Percentiles rank a stretch among this genome's conserved stretches.
Evolutionary conservation across 2,888 invertebrate species (phyloP).

Genomic region (Tuta absoluta): DNA sequence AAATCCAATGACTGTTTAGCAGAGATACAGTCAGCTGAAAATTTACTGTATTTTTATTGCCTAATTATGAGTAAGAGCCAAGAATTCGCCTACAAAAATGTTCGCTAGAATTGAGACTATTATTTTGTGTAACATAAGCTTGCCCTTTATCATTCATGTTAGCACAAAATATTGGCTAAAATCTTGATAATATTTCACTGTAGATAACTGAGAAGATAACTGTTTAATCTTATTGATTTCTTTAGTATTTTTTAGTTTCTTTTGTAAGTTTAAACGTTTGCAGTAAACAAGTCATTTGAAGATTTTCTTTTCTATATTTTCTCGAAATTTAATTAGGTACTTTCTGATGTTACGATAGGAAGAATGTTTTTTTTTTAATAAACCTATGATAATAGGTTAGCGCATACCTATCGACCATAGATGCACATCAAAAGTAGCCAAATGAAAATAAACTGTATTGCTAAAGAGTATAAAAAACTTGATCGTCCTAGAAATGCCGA

Average conservation of each 20-base stretch:
- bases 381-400: too few relatives aligned
- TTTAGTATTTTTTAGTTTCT: neutral
- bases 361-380: too few relatives aligned
- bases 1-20: too few relatives aligned
- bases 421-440: too few relatives aligned
- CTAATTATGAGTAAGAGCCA: too few relatives aligned
- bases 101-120: neutral
- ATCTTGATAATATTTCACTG: constrained; percentile 6
- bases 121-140: constrained; percentile 12
- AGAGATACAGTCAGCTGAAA: too few relatives aligned
- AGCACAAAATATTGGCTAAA: constrained; percentile 23
- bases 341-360: too few relatives aligned
- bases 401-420: too few relatives aligned
- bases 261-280: neutral
- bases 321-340: neutral
- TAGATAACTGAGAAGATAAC: neutral
- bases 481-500: too few relatives aligned
- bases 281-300: neutral
- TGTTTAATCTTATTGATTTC: neutral
- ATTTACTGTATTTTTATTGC: neutral
- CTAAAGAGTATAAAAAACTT: too few relatives aligned
- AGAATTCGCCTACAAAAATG: too few relatives aligned
- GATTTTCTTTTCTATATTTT: neutral
- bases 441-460: too few relatives aligned
- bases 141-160: neutral